Conservation (phyloP, 35 echinoderm and acorn worm species). For the Eucidaris tribuloides region DNA sequence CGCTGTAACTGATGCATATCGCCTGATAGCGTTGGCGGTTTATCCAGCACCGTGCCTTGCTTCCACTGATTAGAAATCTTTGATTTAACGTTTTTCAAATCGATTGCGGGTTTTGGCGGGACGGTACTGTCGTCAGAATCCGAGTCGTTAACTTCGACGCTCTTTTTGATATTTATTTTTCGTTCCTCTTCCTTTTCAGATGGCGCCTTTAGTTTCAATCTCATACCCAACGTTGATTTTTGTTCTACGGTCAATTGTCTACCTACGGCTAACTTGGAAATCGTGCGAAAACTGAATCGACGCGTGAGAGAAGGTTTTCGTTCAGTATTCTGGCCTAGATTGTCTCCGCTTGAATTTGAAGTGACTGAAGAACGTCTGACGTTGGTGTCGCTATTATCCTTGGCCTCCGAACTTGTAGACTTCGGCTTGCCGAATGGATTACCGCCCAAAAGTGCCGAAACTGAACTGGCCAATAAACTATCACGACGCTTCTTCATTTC, state of each 20-base stretch:
- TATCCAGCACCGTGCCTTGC: conserved; percentile 13
- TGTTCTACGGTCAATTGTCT: conserved; percentile 23
- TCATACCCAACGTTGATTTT: conserved; percentile 19
- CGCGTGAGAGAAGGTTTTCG: no score
- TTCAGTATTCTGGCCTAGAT: no score
- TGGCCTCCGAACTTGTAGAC: no score
- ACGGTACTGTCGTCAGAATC: conserved; percentile 44
- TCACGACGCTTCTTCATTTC: conserved; percentile 25
- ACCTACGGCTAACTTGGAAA: background rate
- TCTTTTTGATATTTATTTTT: conserved; percentile 36
- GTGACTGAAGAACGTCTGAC: no score
- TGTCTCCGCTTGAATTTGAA: no score
- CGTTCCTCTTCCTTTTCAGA: background rate
- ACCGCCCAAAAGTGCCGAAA: conserved; percentile 10
- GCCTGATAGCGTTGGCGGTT: conserved; percentile 30
- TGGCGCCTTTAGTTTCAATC: conserved; percentile 23
- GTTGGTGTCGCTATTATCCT: no score
- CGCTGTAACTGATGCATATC: conserved; percentile 44
- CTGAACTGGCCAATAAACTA: conserved; percentile 22
- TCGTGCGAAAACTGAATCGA: conserved; percentile 33
- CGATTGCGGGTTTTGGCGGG: background rate
- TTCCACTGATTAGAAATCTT: conserved; percentile 37
- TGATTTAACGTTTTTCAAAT: background rate
- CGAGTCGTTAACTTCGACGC: conserved; percentile 41
- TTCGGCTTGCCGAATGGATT: background rate